These are phyloP conservation scores for Phaethon lepturus DNA, from an alignment of 2,113 vertebrate species.

Conservation along the genomic window DNA sequence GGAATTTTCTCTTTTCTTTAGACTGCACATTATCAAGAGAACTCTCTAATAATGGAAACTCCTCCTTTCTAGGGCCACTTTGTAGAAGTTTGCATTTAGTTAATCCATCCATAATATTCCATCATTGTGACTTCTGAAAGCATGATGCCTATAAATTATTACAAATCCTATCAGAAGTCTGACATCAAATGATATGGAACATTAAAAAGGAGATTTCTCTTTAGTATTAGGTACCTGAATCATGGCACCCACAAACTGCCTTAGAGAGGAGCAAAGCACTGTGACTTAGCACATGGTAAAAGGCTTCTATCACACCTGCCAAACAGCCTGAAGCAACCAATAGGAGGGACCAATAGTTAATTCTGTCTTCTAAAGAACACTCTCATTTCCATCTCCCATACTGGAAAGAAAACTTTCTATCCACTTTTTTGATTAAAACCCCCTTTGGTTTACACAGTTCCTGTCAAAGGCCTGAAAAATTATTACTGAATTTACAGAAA, in stretches of 20 bases:
- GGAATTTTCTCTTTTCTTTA: background rate
- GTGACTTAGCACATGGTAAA: background rate
- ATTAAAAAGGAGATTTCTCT: background rate
- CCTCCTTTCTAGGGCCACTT: conserved; percentile 10
- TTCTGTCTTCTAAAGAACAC: background rate
- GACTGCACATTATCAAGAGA: background rate
- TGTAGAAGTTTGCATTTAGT: background rate
- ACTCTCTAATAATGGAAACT: background rate
- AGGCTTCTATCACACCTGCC: conserved; percentile 17
- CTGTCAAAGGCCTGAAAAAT: background rate
- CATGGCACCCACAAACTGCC: background rate
- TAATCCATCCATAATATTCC: background rate
- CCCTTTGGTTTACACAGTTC: background rate
- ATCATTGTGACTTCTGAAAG: background rate
- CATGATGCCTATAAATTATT: background rate
- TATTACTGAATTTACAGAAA: background rate
- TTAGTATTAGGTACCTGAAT: background rate
- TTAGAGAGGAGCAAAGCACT: background rate
- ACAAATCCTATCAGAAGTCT: background rate
- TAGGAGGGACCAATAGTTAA: background rate
- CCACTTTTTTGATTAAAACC: background rate
- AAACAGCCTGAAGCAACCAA: background rate
- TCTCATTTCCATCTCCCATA: background rate
- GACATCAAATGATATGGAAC: background rate
- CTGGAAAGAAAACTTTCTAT: background rate